Evolutionary conservation across 2,797 vertebrate genomes (phyloP), one percentile per base, ranked within the genome.

Genomic region (Rhyacichthys aspro): DNA sequence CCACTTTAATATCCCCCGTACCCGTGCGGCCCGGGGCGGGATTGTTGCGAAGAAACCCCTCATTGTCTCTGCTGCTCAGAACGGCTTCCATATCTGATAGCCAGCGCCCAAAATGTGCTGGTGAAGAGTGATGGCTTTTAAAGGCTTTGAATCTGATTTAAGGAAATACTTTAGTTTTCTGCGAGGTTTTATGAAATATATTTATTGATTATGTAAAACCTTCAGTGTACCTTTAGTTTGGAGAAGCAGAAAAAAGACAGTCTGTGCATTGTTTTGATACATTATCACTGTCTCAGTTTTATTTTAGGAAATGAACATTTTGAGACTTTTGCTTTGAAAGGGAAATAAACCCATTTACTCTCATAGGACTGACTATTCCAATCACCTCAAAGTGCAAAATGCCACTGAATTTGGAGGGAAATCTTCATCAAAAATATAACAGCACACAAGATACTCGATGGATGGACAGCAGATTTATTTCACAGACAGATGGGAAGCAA

Each of bases 1-100:
- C 79, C 49, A 56, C 63, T 83, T 89, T 88, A 89, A 89, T 89
- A 89, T 84, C 63, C 66, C 53, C 59, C 32, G n/a, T 63, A 73
- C 53, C 59, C 10, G 37, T 61, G 58, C 38, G 11, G 60, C 81
- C 59, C 53, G 12, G 56, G 66, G 72, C 57, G 28, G 75, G 69
- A 73, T 81, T 60, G 74, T 68, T 70, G 70, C 57, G 65, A 79
- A 89, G 82, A 88, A 84, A 70, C 19, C 44, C 66, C 60, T 82
- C 70, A 83, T 86, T 86, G 75, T 87, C 77, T 82, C 58, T 15
- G 65, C 59, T 34, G 55, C 64, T 18, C 28, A 58, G 74, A 54
- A 49, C 36, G 1, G 3, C 57, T 70, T 72, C 47, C 42, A 53
- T 37, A 59, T 59, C 55, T 54, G 46, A 71, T 67, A 55, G 2